These are phyloP conservation scores for Astyanax mexicanus DNA, from an alignment of 2,797 vertebrate genomes.

Conservation along the genomic window DNA sequence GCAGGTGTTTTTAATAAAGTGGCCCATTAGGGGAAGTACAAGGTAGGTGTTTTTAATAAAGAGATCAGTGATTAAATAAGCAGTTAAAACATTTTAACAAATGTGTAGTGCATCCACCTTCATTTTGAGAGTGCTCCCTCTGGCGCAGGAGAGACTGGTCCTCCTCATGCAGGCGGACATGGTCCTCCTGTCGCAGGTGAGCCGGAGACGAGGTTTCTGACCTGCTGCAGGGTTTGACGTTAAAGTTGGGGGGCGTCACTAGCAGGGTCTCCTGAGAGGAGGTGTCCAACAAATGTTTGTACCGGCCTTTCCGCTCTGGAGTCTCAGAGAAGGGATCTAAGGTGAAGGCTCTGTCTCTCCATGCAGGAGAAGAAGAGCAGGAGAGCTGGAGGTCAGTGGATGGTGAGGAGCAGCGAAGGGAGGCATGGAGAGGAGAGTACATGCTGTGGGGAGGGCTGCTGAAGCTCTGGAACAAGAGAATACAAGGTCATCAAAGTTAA, in stretches of 20 bases:
- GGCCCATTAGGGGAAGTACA: not conserved
- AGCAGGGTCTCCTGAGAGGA: slow-evolving; percentile 69
- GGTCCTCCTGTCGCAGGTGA: slow-evolving; percentile 72
- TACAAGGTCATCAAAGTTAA: not conserved
- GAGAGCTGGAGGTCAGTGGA: slow-evolving; percentile 51
- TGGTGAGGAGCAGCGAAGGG: slow-evolving; percentile 45
- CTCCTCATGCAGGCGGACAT: slow-evolving; percentile 66
- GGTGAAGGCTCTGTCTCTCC: slow-evolving; percentile 67
- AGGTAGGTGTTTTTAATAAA: not conserved
- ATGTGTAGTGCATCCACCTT: slow-evolving; percentile 66
- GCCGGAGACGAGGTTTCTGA: slow-evolving; percentile 64
- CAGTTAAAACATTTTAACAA: not conserved
- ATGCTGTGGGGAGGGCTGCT: slow-evolving; percentile 68
- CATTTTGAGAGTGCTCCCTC: slow-evolving; percentile 72
- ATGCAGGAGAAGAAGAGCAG: slow-evolving; percentile 56
- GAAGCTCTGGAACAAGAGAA: slow-evolving; percentile 58
- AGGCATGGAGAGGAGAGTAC: slow-evolving; percentile 71
- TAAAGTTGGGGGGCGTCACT: not conserved
- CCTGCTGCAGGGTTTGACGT: slow-evolving; percentile 32
- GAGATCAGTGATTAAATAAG: too few relatives aligned
- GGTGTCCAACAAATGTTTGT: slow-evolving; percentile 72
- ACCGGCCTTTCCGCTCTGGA: slow-evolving; percentile 61
- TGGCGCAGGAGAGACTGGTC: slow-evolving; percentile 65
- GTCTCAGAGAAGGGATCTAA: slow-evolving; percentile 64
- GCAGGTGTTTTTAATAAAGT: not conserved